Percentiles rank a stretch among this genome's conserved stretches.
Evolutionary conservation across 2,113 vertebrate genomes (phyloP).

Genomic region (Alligator mississippiensis): DNA sequence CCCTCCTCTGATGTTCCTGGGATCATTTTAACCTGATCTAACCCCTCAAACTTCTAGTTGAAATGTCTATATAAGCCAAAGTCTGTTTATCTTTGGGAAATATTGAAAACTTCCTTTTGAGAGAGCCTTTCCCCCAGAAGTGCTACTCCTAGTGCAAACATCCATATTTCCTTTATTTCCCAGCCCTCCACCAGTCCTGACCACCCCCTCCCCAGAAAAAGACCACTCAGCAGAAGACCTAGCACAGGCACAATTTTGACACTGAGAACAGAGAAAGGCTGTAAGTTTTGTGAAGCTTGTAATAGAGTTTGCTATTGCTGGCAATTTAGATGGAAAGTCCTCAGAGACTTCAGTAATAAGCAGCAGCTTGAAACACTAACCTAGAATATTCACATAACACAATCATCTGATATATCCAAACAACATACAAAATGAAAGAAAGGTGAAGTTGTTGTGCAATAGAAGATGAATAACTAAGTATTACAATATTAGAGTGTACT

Average conservation of each 20-base stretch:
- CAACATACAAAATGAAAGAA: fast-evolving
- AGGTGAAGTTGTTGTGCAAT: no score
- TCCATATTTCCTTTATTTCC: neutral
- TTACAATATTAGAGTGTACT: neutral
- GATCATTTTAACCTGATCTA: no score
- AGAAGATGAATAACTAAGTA: neutral
- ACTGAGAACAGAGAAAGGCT: fast-evolving
- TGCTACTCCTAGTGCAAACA: neutral
- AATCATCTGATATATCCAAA: neutral
- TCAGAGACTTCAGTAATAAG: fast-evolving
- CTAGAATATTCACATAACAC: no score
- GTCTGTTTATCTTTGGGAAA: fast-evolving
- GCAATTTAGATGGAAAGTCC: fast-evolving
- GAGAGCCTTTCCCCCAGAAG: neutral
- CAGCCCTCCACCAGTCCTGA: fast-evolving
- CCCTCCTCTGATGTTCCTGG: no score
- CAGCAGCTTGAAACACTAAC: neutral
- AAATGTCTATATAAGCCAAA: no score
- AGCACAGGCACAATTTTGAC: neutral
- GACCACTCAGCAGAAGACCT: neutral
- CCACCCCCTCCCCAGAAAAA: neutral
- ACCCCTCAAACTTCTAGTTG: no score
- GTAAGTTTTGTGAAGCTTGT: fast-evolving
- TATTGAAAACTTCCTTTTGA: neutral
- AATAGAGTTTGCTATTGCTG: neutral